These are phyloP conservation scores for Hetaerina titia DNA, from an alignment of 2,888 invertebrate species.

Conservation along the genomic window DNA sequence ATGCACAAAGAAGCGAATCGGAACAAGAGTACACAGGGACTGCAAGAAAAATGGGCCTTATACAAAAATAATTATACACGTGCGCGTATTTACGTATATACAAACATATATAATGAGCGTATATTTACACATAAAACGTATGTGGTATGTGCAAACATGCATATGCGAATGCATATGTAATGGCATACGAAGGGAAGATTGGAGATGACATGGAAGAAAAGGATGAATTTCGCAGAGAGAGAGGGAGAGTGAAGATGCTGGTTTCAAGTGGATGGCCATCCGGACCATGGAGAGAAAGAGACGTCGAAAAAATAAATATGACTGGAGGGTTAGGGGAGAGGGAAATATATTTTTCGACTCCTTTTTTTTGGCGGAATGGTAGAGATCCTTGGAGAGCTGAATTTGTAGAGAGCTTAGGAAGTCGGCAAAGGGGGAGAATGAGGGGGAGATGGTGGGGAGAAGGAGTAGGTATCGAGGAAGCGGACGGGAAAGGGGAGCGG, in stretches of 20 bases:
- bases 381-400: background rate
- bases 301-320: background rate
- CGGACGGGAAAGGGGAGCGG: background rate
- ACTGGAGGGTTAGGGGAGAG: background rate
- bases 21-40: background rate
- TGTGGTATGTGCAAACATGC: background rate
- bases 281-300: background rate
- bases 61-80: background rate
- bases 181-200: background rate
- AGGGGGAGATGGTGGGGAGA: background rate
- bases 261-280: constrained; percentile 36
- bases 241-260: constrained; percentile 2
- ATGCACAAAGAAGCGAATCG: constrained; percentile 22
- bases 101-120: no score
- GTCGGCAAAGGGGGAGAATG: background rate
- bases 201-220: background rate
- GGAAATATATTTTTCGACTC: background rate
- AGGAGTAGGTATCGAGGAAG: background rate
- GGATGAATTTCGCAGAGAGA: background rate
- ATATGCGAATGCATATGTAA: background rate
- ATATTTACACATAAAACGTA: background rate
- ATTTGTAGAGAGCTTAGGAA: background rate
- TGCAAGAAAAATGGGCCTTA: background rate
- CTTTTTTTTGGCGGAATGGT: background rate
- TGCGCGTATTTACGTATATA: no score